These are phyloP conservation scores for Theocolax elegans DNA, from an alignment of 1,140 invertebrate species.

Conservation along the genomic window DNA sequence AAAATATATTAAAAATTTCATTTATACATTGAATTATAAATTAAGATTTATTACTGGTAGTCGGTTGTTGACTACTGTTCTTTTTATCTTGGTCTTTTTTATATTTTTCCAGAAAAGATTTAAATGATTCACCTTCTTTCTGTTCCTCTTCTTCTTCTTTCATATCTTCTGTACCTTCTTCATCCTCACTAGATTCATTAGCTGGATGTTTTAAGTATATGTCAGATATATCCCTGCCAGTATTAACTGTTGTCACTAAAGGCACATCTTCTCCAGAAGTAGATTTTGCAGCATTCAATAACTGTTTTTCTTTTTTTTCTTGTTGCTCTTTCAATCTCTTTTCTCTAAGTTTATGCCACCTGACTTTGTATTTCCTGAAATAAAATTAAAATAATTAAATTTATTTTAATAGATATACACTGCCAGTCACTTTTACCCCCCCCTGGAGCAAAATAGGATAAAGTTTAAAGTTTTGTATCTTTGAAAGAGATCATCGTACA, in stretches of 20 bases:
- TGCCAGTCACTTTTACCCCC: neutral
- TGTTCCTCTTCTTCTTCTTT: constrained; percentile 45
- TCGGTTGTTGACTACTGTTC: constrained; percentile 31
- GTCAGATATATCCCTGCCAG: constrained; percentile 73
- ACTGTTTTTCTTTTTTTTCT: constrained; percentile 59
- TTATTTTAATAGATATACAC: neutral
- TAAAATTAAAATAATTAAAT: constrained; percentile 19
- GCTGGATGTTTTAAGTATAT: constrained; percentile 77
- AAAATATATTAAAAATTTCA: constrained; percentile 42
- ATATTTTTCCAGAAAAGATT: constrained; percentile 56
- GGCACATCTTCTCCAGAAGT: constrained; percentile 55
- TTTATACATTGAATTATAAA: constrained; percentile 30
- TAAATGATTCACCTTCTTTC: constrained; percentile 58
- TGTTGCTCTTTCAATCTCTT: constrained; percentile 68
- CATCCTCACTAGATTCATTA: constrained; percentile 79
- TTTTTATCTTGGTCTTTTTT: constrained; percentile 50
- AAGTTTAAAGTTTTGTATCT: too few species aligned
- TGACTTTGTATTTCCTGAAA: constrained; percentile 77
- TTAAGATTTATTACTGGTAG: constrained; percentile 45
- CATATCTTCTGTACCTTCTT: constrained; percentile 72
- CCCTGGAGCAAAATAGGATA: too few species aligned
- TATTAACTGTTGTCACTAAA: constrained; percentile 68
- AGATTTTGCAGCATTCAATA: constrained; percentile 56
- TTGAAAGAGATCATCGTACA: too few species aligned
- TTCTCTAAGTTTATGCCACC: constrained; percentile 76